A percentile compares a stretch with the other conserved stretches of the same genome.
Evolutionary conservation across 2,888 invertebrate species (phyloP).

Genomic region (Drosophila algonquin): DNA sequence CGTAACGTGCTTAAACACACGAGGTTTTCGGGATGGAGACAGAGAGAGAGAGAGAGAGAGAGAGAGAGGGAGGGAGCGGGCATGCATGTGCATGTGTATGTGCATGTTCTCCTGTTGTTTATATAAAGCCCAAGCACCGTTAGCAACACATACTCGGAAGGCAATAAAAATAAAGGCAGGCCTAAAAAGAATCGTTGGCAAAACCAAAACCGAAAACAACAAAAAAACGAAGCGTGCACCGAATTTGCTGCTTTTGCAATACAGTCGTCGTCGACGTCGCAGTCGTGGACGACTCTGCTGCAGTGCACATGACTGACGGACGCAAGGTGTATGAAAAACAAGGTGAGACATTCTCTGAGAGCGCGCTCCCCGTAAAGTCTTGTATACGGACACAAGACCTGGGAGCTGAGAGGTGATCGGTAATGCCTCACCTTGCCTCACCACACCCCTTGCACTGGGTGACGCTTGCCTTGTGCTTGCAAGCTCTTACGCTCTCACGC

Average conservation of each 20-base stretch:
- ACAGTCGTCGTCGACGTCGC: constrained; percentile 35
- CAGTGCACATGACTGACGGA: constrained; percentile 37
- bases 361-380: neutral
- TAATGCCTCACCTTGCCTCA: neutral
- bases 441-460: neutral
- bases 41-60: neutral
- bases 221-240: constrained; percentile 21
- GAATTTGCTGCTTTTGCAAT: constrained; percentile 48
- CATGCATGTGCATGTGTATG: neutral
- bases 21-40: neutral
- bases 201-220: constrained; percentile 20
- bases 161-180: constrained; percentile 49
- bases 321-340: constrained; percentile 1
- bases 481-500: constrained; percentile 36
- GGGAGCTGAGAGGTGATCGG: neutral
- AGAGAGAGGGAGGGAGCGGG: no score
- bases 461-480: constrained; percentile 12
- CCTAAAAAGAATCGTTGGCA: constrained; percentile 67
- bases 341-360: neutral
- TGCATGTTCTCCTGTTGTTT: constrained; percentile 31
- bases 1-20: constrained; percentile 34
- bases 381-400: neutral
- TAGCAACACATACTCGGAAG: constrained; percentile 63
- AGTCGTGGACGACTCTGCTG: constrained; percentile 27
- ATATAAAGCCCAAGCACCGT: constrained; percentile 69